Evolutionary conservation across 2,113 vertebrate genomes (phyloP), one percentile per base, ranked within the genome.

Genomic region (Peromyscus polionotus): DNA sequence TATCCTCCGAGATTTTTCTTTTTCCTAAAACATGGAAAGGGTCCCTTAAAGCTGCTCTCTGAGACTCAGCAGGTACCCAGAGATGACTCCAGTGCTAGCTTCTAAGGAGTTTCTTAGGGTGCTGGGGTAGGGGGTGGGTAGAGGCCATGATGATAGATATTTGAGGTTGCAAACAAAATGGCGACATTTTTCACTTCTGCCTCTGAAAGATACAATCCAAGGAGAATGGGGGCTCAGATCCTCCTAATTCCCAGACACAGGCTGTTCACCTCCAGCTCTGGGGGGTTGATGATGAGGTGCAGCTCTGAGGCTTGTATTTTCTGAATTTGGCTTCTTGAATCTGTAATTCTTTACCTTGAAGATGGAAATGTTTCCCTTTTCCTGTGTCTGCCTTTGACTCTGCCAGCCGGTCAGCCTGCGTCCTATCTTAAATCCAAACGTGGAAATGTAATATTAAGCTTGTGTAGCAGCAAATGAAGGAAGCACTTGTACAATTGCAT

Each of bases 91-190:
- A 77, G 22, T 36, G 80, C 93, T 90, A 45, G 14, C 67, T 96
- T 96, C 65, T 57, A 89, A 81, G 80, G 83, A 67, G 93, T 97
- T 97, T 93, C 96, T 86, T 90, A 95, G 87, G 68, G 93, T 87
- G 61, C 83, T 94, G 72, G 93, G 75, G 51, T 11, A 36, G 51
- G 17, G 6, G 85, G 92, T 80, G 96, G 97, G 96, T 80, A 98
- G 97, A 97, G 93, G 95, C 97, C 97, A 85, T 97, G 97, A 98
- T 97, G 97, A 97, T 98, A 97, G 96, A 98, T 98, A 98, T 98
- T 99, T 98, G 98, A 97, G 97, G 98, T 91, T 90, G 98, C 96
- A 96, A 98, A 98, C 98, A 99, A 99, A 98, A 99, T 98, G 98
- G 98, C 98, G 98, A 99, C 98, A 98, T 97, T 98, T 98, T 98